A percentile compares a stretch with the other conserved stretches of the same genome.
Conservation (phyloP, 92 coral and sea anemone genomes). For the Phenganax subtilis region DNA sequence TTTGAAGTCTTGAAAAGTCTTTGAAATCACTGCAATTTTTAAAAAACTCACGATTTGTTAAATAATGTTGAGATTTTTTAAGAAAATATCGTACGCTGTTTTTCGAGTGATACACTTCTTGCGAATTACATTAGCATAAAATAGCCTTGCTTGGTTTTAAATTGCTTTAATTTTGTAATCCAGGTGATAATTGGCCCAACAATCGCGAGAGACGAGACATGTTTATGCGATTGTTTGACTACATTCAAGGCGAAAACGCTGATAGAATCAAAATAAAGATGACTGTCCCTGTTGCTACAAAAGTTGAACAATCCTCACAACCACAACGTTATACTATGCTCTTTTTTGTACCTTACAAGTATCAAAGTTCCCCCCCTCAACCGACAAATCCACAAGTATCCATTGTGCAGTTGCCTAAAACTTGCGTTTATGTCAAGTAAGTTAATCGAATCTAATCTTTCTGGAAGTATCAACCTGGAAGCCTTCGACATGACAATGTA, state of each 20-base stretch:
- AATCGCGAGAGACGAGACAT: background rate
- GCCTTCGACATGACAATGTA: too few species aligned
- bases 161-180: too few species aligned
- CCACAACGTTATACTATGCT: background rate
- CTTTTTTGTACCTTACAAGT: conserved; percentile 17
- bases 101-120: too few species aligned
- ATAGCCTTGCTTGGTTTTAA: too few species aligned
- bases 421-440: conserved; percentile 56
- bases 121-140: too few species aligned
- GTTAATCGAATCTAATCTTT: background rate
- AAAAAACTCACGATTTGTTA: too few species aligned
- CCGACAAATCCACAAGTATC: conserved; percentile 32
- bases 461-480: background rate
- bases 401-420: conserved; percentile 19
- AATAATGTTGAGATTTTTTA: too few species aligned
- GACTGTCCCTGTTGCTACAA: conserved; percentile 32
- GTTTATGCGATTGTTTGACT: conserved; percentile 33
- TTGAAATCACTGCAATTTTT: too few species aligned
- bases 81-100: too few species aligned
- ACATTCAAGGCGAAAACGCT: conserved; percentile 32
- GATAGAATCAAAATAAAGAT: conserved; percentile 22
- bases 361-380: conserved; percentile 30
- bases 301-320: background rate
- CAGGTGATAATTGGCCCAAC: background rate
- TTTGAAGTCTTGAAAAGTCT: too few species aligned